Percentiles rank a stretch among this genome's conserved stretches.
Evolutionary conservation across 2,797 vertebrate species (phyloP).

Genomic region (Denticeps clupeoides): DNA sequence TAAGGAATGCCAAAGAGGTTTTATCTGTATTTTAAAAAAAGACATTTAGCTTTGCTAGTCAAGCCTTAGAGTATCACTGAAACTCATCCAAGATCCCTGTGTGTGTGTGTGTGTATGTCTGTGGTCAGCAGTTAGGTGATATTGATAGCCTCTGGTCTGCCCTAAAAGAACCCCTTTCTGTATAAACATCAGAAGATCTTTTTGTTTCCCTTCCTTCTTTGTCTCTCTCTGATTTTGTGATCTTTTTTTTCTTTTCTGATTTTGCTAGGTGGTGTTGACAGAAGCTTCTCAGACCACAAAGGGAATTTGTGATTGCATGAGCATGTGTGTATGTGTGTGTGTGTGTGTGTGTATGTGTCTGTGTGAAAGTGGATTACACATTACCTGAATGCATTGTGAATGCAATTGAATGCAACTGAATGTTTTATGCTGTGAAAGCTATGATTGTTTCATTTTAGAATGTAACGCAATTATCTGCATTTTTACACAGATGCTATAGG

Average conservation of each 20-base stretch:
- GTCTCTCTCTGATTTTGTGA: neutral
- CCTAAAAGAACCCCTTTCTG: slow-evolving; percentile 37
- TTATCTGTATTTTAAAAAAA: too few relatives aligned
- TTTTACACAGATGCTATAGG: too few relatives aligned
- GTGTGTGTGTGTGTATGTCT: neutral
- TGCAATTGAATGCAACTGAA: too few relatives aligned
- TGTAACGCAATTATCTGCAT: too few relatives aligned
- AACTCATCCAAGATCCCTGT: neutral
- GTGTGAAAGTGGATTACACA: neutral
- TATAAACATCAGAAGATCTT: slow-evolving; percentile 24
- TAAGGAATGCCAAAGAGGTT: too few relatives aligned
- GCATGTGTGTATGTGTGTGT: neutral
- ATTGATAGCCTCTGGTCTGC: slow-evolving; percentile 43
- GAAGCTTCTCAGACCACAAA: slow-evolving; percentile 29
- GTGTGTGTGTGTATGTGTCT: neutral
- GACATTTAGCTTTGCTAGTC: too few relatives aligned
- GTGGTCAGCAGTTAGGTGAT: slow-evolving; percentile 36
- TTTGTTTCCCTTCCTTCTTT: slow-evolving; percentile 20
- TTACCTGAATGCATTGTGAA: neutral
- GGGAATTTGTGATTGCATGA: slow-evolving; percentile 1
- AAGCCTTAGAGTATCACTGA: too few relatives aligned
- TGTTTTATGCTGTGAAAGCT: too few relatives aligned
- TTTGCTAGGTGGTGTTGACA: slow-evolving; percentile 25
- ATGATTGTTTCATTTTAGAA: too few relatives aligned
- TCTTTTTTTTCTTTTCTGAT: slow-evolving; percentile 12